Conservation (phyloP, 2,888 invertebrate species). For the Diachrysia chrysitis region DNA sequence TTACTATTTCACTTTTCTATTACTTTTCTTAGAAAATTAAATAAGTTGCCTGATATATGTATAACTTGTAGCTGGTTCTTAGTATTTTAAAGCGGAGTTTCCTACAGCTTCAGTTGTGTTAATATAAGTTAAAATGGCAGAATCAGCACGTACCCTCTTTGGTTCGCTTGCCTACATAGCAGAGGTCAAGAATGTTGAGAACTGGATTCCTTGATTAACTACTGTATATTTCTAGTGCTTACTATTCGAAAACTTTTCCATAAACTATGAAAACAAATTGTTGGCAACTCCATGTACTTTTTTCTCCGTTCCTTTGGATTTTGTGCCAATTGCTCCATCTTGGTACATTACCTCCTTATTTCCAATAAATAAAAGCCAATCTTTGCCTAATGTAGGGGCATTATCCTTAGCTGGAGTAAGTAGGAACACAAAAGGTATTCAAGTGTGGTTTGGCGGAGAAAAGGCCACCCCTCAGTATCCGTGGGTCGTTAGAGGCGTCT, state of each 20-base stretch:
- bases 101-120: slow-evolving; percentile 9
- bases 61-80: too few species aligned
- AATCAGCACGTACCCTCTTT: slow-evolving; percentile 7
- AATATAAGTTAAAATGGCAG: slow-evolving; percentile 15
- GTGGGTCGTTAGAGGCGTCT: background rate
- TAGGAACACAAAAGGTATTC: slow-evolving; percentile 4
- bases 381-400: background rate
- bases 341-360: background rate
- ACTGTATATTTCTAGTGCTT: slow-evolving; percentile 8
- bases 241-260: too few species aligned
- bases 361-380: slow-evolving; percentile 4
- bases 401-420: background rate
- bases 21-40: too few species aligned
- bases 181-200: slow-evolving; percentile 12
- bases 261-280: background rate
- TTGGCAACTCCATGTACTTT: background rate
- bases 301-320: background rate
- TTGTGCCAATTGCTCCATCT: background rate
- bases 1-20: too few species aligned
- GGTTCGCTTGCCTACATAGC: slow-evolving; percentile 5
- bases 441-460: slow-evolving; percentile 3
- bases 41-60: too few species aligned
- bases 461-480: slow-evolving; percentile 1
- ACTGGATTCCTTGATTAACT: slow-evolving; percentile 15
- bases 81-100: background rate